Evolutionary conservation across 2,113 vertebrate species (phyloP).

Genomic region (Euleptes europaea): DNA sequence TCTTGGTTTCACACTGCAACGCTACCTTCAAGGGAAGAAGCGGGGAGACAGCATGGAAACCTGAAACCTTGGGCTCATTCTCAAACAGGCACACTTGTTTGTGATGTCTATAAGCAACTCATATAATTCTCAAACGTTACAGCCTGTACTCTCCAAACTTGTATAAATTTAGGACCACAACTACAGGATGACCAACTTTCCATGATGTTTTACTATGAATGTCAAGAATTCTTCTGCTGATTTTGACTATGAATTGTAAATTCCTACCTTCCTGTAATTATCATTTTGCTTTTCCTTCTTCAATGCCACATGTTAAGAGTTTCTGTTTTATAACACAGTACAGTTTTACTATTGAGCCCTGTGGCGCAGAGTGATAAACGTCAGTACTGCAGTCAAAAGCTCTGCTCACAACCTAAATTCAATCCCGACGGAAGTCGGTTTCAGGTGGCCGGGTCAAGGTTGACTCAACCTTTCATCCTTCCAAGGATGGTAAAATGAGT

Average conservation of each 20-base stretch:
- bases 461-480: too few species aligned
- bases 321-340: not conserved
- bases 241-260: not conserved
- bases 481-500: too few species aligned
- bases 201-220: not conserved
- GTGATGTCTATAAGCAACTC: not conserved
- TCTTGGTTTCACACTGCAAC: too few species aligned
- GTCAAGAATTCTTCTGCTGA: not conserved
- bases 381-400: too few species aligned
- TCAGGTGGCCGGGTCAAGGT: too few species aligned
- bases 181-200: not conserved
- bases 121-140: not conserved
- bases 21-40: too few species aligned
- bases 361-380: too few species aligned
- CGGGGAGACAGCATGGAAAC: too few species aligned
- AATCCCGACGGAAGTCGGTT: too few species aligned
- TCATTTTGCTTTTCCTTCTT: not conserved
- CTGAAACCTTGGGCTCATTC: too few species aligned
- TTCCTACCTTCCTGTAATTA: not conserved
- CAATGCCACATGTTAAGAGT: not conserved
- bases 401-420: too few species aligned
- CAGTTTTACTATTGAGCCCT: too few species aligned
- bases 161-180: not conserved
- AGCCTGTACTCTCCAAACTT: not conserved
- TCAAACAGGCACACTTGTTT: not conserved